phyloP scores from a whole-genome alignment of 2,888 invertebrate genomes.

The Agrochola lychnidis region DNA sequence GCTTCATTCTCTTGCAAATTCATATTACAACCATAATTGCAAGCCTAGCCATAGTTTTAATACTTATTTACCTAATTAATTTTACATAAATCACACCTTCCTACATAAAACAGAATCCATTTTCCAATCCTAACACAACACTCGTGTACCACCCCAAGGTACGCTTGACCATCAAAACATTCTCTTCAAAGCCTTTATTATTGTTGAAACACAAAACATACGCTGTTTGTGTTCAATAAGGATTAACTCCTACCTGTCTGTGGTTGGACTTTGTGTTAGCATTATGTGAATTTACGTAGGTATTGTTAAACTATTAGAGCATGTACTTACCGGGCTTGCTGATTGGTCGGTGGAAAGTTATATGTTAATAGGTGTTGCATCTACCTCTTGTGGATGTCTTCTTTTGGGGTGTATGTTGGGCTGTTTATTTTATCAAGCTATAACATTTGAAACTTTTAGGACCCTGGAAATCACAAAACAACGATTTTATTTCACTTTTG shows the following conservation, averaged over 20 bases:
- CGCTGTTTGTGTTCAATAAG: constrained; percentile 59
- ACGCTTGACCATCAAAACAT: constrained; percentile 58
- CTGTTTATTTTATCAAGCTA: no score
- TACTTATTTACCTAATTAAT: constrained; percentile 4
- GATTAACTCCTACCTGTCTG: constrained; percentile 36
- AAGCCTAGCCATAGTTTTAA: no score
- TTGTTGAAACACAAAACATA: constrained; percentile 40
- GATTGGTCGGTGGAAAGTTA: no score
- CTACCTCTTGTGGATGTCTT: no score
- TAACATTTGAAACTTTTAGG: no score
- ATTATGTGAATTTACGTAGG: constrained; percentile 4
- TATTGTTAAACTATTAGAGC: background rate
- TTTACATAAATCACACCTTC: background rate
- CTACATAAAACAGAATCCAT: background rate
- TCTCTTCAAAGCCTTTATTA: constrained; percentile 25
- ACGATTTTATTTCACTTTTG: no score
- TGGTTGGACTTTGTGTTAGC: constrained; percentile 10
- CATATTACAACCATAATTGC: no score
- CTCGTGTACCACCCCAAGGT: constrained; percentile 37
- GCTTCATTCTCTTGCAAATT: no score
- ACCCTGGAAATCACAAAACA: no score
- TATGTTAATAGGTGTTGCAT: no score
- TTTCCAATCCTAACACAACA: constrained; percentile 29
- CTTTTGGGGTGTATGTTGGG: no score
- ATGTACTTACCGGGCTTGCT: no score